Percentiles rank a stretch among this genome's conserved stretches.
phyloP scores from a whole-genome alignment of 1,140 invertebrate species.

The Hyles euphorbiae region DNA sequence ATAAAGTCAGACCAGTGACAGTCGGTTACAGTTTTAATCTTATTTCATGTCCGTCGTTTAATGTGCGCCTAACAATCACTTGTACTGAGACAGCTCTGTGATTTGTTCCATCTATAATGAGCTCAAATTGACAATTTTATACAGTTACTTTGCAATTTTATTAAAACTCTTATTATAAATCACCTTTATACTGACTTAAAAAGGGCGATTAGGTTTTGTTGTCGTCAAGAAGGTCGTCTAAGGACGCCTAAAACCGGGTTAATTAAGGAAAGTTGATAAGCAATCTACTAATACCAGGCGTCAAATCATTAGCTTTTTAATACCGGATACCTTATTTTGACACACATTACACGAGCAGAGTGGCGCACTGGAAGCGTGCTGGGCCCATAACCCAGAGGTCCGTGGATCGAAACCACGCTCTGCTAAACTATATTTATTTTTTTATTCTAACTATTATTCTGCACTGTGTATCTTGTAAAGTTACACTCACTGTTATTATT shows the following conservation, averaged over 20 bases:
- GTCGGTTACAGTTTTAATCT: conserved; percentile 30
- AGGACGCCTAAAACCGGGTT: no score
- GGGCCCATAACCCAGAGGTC: conserved; percentile 47
- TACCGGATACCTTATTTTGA: no score
- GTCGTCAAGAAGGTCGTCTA: no score
- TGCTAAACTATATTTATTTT: conserved; percentile 45
- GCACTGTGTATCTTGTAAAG: no score
- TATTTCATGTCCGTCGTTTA: conserved; percentile 34
- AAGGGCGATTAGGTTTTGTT: no score
- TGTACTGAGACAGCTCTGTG: conserved; percentile 16
- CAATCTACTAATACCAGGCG: no score
- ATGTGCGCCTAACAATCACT: conserved; percentile 35
- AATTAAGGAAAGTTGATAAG: no score
- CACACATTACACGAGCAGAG: not conserved
- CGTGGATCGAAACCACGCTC: conserved; percentile 56
- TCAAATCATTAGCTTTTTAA: no score
- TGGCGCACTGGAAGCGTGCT: conserved; percentile 26
- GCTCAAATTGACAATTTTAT: conserved; percentile 4
- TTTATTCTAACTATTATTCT: no score
- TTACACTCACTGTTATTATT: no score
- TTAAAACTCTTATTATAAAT: not conserved
- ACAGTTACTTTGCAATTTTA: not conserved
- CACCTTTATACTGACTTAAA: no score
- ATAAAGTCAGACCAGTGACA: conserved; percentile 37
- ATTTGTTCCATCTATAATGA: conserved; percentile 27